Conservation (phyloP, 1,140 invertebrate genomes). For the Drosophila kanapiae region DNA sequence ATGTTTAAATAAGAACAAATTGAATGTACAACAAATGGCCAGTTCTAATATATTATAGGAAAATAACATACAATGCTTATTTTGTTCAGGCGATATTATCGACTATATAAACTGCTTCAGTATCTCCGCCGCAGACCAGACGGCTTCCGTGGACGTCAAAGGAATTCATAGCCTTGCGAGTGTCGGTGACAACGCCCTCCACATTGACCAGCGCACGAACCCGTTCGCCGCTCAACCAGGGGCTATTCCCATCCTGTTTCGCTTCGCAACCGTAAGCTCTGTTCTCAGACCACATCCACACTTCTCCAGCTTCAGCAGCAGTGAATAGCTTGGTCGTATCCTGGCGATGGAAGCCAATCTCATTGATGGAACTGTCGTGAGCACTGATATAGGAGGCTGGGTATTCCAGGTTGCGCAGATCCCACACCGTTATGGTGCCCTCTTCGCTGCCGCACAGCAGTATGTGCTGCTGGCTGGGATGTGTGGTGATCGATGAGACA, state of each 20-base stretch:
- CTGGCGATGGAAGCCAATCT: constrained; percentile 93
- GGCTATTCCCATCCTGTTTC: constrained; percentile 79
- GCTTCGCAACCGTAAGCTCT: constrained; percentile 59
- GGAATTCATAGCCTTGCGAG: constrained; percentile 92
- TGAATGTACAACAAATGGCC: background rate
- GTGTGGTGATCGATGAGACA: constrained; percentile 90
- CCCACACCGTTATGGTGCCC: constrained; percentile 94
- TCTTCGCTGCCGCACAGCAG: constrained; percentile 92
- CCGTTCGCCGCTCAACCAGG: constrained; percentile 89
- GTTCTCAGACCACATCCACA: constrained; percentile 94
- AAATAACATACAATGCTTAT: background rate
- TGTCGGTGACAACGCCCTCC: constrained; percentile 89
- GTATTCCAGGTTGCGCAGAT: constrained; percentile 92
- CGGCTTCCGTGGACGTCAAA: constrained; percentile 90
- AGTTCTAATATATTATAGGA: constrained; percentile 12
- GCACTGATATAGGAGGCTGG: constrained; percentile 93
- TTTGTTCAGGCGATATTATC: constrained; percentile 85
- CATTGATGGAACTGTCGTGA: constrained; percentile 91
- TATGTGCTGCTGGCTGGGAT: constrained; percentile 94
- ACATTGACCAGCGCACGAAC: constrained; percentile 90
- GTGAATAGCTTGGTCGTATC: constrained; percentile 93
- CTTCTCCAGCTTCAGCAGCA: constrained; percentile 91
- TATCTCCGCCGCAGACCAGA: constrained; percentile 92
- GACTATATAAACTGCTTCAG: constrained; percentile 92
- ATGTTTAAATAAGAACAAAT: background rate